Evolutionary conservation across 2,113 vertebrate genomes (phyloP), one percentile per base, ranked within the genome.

Genomic region (Cochlearius cochlearius): DNA sequence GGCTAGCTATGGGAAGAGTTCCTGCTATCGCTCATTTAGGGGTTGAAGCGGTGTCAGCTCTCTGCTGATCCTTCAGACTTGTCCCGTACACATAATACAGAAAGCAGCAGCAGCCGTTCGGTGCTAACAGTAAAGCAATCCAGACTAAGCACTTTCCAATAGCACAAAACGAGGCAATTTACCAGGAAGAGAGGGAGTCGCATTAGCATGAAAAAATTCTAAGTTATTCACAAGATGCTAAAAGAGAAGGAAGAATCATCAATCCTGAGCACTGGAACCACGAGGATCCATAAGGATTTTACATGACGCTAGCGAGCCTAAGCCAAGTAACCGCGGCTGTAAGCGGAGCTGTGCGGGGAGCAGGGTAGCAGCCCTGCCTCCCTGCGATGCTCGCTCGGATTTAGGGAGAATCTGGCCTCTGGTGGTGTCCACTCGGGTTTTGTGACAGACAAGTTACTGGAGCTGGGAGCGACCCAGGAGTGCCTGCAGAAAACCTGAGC

Each of bases 211-310:
- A 94, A 97, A 94, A 95, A 88, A 64, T 55, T 84, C 66, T 88
- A 88, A 96, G 84, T 95, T 97, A 96, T 96, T 95, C 95, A 85
- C 97, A 96, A 97, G 91, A 92, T 58, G 81, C 91, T 95, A 30
- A 58, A 92, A 85, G 69, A 95, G 80, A 95, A 94, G 77, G 88
- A 95, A 88, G 94, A 95, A 58, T 91, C 91, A 95, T 97, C 89
- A 95, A 69, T 92, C 89, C 87, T 86, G 74, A 89, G 58, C 49
- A 36, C 80, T 89, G 80, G 69, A 94, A 95, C 89, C 6, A 0
- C 7, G 58, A 94, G 58, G 80, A 94, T 72, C 91, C 86, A 59
- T 91, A 87, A 95, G 92, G 89, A 94, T 90, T 97, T 94, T 76
- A 72, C 86, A 76, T 67, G 86, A 92, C 0, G 8, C 26, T 53